These are phyloP conservation scores for Tachysurus vachellii DNA, from an alignment of 2,113 vertebrate genomes.

Conservation along the genomic window DNA sequence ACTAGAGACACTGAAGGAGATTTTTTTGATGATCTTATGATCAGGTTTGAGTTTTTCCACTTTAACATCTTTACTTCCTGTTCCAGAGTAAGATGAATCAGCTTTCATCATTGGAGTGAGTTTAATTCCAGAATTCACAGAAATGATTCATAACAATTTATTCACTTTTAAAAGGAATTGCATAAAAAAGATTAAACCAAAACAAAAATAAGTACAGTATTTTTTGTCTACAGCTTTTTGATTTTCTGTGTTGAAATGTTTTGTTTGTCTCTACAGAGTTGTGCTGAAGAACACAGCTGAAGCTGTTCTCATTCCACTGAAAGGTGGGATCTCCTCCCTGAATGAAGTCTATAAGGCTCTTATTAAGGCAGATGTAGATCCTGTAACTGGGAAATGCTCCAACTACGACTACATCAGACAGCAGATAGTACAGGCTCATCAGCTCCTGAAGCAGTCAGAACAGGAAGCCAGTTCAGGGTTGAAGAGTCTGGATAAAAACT, in stretches of 20 bases:
- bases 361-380: constrained; percentile 15
- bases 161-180: background rate
- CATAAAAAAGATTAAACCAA: too few species aligned
- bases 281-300: background rate
- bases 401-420: constrained; percentile 18
- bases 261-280: background rate
- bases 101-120: constrained; percentile 1
- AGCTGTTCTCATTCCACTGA: background rate
- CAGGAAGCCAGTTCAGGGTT: background rate
- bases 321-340: constrained; percentile 23
- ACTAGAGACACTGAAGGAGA: background rate
- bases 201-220: background rate
- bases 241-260: too few species aligned
- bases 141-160: background rate
- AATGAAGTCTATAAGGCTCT: background rate
- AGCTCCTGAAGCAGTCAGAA: background rate
- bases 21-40: background rate
- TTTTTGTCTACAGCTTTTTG: too few species aligned
- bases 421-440: constrained; percentile 23
- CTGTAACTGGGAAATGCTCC: background rate
- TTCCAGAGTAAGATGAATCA: background rate
- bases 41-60: background rate
- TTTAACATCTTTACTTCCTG: background rate
- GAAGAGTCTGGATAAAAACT: background rate
- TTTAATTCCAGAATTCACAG: background rate